Conservation (phyloP, 2,797 vertebrate species). For the Thripadectes ignobilis region DNA sequence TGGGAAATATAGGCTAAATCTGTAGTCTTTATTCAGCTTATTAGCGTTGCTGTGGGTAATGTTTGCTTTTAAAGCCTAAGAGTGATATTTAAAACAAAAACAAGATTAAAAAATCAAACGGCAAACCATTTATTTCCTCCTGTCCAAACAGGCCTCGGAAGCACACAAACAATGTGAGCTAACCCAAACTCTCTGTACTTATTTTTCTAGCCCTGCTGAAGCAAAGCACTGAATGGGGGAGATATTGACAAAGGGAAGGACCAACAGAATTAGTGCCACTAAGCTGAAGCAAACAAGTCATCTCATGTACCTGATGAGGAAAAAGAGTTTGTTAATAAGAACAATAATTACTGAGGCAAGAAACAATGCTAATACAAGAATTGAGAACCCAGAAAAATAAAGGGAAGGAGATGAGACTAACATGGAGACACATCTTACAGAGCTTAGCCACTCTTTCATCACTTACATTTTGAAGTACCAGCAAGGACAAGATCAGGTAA, state of each 20-base stretch:
- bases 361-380: background rate
- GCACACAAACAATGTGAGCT: background rate
- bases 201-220: background rate
- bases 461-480: background rate
- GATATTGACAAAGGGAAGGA: background rate
- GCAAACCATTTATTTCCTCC: constrained; percentile 4
- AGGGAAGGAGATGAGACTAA: background rate
- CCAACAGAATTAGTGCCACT: background rate
- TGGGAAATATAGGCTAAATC: background rate
- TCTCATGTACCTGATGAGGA: background rate
- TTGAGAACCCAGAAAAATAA: background rate
- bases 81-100: background rate
- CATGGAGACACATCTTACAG: background rate
- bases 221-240: background rate
- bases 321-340: background rate
- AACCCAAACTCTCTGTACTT: background rate
- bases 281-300: background rate
- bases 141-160: background rate
- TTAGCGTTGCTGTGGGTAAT: background rate
- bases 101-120: background rate
- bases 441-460: background rate
- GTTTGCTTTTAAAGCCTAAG: background rate
- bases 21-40: background rate
- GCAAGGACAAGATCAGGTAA: background rate
- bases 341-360: background rate